These are phyloP conservation scores for Caenorhabditis tropicalis DNA, from an alignment of 1,140 invertebrate genomes.

Conservation along the genomic window DNA sequence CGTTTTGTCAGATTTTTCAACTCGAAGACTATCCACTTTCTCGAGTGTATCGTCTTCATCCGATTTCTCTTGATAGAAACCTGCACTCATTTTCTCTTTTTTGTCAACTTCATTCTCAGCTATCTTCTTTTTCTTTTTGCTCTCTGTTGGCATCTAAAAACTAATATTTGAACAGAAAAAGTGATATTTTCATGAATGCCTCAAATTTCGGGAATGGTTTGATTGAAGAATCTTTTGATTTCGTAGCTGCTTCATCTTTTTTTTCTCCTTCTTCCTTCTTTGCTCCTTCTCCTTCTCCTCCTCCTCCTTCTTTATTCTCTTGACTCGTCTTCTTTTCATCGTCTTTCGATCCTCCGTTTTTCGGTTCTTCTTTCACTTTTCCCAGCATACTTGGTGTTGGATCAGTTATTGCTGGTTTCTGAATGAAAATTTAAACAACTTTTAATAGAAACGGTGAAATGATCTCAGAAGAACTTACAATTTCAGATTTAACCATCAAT, in stretches of 20 bases:
- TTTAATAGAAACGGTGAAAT: background rate
- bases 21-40: slow-evolving; percentile 32
- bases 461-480: background rate
- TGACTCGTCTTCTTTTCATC: background rate
- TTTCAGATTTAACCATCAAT: background rate
- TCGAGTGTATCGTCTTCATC: slow-evolving; percentile 54
- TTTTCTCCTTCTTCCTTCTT: background rate
- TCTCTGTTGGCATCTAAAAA: slow-evolving; percentile 34
- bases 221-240: background rate
- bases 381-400: background rate
- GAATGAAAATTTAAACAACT: background rate
- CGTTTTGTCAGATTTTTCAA: slow-evolving; percentile 19
- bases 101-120: slow-evolving; percentile 47
- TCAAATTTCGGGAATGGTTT: slow-evolving; percentile 26
- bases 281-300: background rate
- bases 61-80: slow-evolving; percentile 44
- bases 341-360: background rate
- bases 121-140: slow-evolving; percentile 27
- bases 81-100: slow-evolving; percentile 46
- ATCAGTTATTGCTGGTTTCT: background rate
- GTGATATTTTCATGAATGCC: background rate
- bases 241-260: background rate
- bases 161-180: background rate
- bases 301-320: background rate
- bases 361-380: background rate